phyloP scores from a whole-genome alignment of 2,797 vertebrate species.

The Nannoperca obscura region DNA sequence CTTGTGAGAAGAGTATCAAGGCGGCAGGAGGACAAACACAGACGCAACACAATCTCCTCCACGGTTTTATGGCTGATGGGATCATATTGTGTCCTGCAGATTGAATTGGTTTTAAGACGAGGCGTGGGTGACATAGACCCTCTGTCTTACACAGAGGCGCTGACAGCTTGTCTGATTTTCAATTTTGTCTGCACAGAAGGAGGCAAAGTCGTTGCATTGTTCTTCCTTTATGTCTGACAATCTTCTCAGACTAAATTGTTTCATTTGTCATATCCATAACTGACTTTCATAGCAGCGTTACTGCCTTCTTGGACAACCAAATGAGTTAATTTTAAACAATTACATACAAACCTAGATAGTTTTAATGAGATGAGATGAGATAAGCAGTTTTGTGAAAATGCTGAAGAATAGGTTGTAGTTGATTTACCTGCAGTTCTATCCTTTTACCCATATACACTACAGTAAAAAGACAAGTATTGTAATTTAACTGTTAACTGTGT shows the following conservation, averaged over 20 bases:
- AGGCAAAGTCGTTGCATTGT: neutral
- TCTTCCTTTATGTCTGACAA: too few relatives aligned
- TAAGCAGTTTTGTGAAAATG: neutral
- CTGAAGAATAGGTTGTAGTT: neutral
- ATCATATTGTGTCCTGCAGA: neutral
- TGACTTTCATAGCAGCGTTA: too few relatives aligned
- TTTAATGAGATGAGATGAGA: too few relatives aligned
- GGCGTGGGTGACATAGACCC: neutral
- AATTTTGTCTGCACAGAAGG: too few relatives aligned
- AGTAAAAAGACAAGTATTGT: neutral
- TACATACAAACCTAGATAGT: too few relatives aligned
- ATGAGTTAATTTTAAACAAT: too few relatives aligned
- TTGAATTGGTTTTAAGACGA: neutral
- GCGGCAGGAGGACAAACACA: neutral
- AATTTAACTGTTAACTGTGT: slow-evolving; percentile 1
- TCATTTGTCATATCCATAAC: too few relatives aligned
- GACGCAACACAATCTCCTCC: too few relatives aligned
- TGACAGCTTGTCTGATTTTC: neutral
- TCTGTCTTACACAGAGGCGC: neutral
- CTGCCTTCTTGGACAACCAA: too few relatives aligned
- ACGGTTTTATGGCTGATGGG: neutral
- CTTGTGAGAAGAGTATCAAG: neutral
- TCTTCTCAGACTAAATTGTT: too few relatives aligned
- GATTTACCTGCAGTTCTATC: neutral
- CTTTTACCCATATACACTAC: neutral